phyloP scores from a whole-genome alignment of 2,888 invertebrate species.

The Tuberolachnus salignus region DNA sequence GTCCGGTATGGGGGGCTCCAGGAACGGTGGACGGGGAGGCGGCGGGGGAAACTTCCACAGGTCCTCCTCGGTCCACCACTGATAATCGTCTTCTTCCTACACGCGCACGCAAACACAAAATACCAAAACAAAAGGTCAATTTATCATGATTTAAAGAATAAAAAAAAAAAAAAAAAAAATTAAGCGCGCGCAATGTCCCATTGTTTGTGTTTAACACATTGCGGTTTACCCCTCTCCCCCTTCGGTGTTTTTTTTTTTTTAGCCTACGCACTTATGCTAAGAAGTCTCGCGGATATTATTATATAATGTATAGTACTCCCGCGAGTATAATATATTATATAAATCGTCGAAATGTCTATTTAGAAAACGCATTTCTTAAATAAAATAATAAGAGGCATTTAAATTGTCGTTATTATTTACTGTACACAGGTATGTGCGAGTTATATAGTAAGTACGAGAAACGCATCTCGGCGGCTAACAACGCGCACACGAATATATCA shows the following conservation, averaged over 20 bases:
- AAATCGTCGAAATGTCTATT: slow-evolving; percentile 42
- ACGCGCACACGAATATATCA: background rate
- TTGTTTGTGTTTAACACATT: slow-evolving; percentile 52
- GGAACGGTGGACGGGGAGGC: slow-evolving; percentile 58
- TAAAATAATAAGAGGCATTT: slow-evolving; percentile 31
- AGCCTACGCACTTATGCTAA: slow-evolving; percentile 50
- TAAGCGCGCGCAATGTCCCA: slow-evolving; percentile 28
- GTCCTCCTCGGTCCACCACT: slow-evolving; percentile 57
- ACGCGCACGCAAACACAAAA: slow-evolving; percentile 34
- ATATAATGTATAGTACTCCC: slow-evolving; percentile 13
- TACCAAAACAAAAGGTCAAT: slow-evolving; percentile 56
- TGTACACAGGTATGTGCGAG: background rate
- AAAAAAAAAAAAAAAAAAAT: slow-evolving; percentile 25
- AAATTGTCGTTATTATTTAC: slow-evolving; percentile 1
- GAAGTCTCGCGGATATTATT: slow-evolving; percentile 27
- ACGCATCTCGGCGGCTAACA: background rate
- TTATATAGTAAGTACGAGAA: background rate
- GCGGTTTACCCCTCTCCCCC: slow-evolving; percentile 31
- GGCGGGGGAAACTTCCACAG: slow-evolving; percentile 58
- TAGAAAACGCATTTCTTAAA: slow-evolving; percentile 39
- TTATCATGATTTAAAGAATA: slow-evolving; percentile 50
- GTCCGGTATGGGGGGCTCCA: slow-evolving; percentile 63
- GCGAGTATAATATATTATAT: too few relatives aligned
- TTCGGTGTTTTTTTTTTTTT: slow-evolving; percentile 11
- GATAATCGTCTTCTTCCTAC: slow-evolving; percentile 56